A percentile compares a stretch with the other conserved stretches of the same genome.
Evolutionary conservation across 2,888 invertebrate species (phyloP).

Genomic region (Unio pictorum): DNA sequence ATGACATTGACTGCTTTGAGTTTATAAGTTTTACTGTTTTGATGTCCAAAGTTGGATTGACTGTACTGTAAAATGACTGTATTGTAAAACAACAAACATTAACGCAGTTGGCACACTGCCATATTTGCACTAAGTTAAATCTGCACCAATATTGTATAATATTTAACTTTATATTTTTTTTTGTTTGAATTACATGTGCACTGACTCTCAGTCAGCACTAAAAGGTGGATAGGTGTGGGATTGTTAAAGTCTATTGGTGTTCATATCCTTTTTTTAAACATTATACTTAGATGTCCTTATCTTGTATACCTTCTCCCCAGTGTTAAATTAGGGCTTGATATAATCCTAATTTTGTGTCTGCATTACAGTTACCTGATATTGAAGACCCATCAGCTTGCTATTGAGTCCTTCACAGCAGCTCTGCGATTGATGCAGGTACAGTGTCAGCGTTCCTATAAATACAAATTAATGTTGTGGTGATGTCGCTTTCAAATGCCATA

Average conservation of each 20-base stretch:
- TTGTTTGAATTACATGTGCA: too few relatives aligned
- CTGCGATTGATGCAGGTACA: slow-evolving; percentile 75
- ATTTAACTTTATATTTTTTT: too few relatives aligned
- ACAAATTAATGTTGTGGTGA: background rate
- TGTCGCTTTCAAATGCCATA: too few relatives aligned
- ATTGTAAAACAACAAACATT: background rate
- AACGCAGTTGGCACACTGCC: background rate
- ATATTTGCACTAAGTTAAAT: too few relatives aligned
- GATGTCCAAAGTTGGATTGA: background rate
- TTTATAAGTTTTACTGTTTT: background rate
- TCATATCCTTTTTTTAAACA: too few relatives aligned
- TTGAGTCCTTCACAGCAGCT: slow-evolving; percentile 86
- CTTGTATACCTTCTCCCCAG: background rate
- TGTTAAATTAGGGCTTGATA: background rate
- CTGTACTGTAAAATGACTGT: background rate
- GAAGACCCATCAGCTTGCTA: slow-evolving; percentile 86
- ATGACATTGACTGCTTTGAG: too few relatives aligned
- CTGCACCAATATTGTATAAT: too few relatives aligned
- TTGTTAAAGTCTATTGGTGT: too few relatives aligned
- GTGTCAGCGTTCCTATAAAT: slow-evolving; percentile 6
- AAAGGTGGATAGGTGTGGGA: too few relatives aligned
- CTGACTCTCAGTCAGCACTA: too few relatives aligned
- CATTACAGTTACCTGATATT: slow-evolving; percentile 71
- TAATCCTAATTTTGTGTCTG: slow-evolving; percentile 5
- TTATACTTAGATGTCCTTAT: too few relatives aligned